Percentiles rank a stretch among this genome's conserved stretches.
These are phyloP conservation scores for Gopherus evgoodei DNA, from an alignment of 2,113 vertebrate genomes.

Conservation along the genomic window DNA sequence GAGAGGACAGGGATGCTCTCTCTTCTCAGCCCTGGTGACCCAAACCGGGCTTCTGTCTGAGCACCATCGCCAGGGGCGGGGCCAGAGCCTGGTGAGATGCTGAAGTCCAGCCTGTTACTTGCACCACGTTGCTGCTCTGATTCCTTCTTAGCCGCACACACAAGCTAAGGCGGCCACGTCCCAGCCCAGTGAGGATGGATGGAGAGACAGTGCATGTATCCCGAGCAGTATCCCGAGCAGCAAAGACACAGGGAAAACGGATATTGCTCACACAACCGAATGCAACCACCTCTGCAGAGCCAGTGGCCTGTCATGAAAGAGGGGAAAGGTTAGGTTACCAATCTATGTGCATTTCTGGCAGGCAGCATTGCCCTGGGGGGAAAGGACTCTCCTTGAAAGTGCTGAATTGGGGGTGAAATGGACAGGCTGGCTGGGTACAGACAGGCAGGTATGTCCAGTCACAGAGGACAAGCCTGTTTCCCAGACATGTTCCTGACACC, in stretches of 20 bases:
- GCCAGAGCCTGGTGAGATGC: not conserved
- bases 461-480: not conserved
- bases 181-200: not conserved
- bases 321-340: not conserved
- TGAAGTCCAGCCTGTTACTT: no score
- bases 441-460: not conserved
- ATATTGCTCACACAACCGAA: not conserved
- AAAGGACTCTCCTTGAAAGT: not conserved
- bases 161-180: not conserved
- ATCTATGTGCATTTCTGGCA: not conserved
- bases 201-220: not conserved
- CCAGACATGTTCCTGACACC: not conserved
- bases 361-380: no score
- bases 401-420: not conserved
- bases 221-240: not conserved
- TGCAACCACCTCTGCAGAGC: not conserved
- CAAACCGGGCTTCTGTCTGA: not conserved
- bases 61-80: not conserved
- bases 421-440: fast-evolving
- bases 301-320: not conserved
- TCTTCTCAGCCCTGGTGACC: not conserved
- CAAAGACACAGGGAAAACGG: not conserved
- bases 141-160: not conserved
- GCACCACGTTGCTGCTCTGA: not conserved
- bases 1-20: not conserved